Evolutionary conservation across 2,888 invertebrate genomes (phyloP), one percentile per base, ranked within the genome.

Genomic region (Fissipunctia ypsillon): DNA sequence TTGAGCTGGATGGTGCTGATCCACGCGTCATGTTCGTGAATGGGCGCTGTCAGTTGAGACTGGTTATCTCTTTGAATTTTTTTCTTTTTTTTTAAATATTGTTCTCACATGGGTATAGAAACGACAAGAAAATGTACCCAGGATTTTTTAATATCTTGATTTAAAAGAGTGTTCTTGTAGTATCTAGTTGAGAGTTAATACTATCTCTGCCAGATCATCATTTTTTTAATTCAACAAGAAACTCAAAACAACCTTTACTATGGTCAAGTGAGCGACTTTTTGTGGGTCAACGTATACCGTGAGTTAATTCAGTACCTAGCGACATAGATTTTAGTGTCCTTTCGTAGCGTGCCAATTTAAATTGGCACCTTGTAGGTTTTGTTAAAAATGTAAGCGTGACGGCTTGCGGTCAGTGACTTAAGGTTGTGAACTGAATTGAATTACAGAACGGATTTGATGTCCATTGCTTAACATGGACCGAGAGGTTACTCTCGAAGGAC

Each of bases 331-430:
- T 52, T 61, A 56, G 50, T 73, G 73, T 66, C 50, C 43, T 45
- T 66, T 31, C 56, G 78, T 86, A 28, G 73, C 79, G 67, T 78
- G 73, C 61, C 65, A 52, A 66, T 61, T 66, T 73, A 60, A 66
- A 73, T 73, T 65, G 78, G 61, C 35, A 41, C 56, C 6, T 65
- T 50, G 73, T 52, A 73, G 73, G 77, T 73, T 73, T 73, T 66
- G 66, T 79, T 80, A 76, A 80, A 79, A 79, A 79, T 79, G 66
- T 63, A 79, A 76, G 79, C 76, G 50, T 57, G 57, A 63, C 70
- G 45, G 50, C 28, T 59, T 48, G 50, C 50, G 69, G 69, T 38
- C 80, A 60, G 56, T 65, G 56, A 69, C 45, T 50, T 65, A 80
- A 31, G 50, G 43, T 56, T 50, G 59, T 50, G 50, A 31, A 61